A percentile compares a stretch with the other conserved stretches of the same genome.
These are phyloP conservation scores for Saccostrea glomerata DNA, from an alignment of 1,140 invertebrate species.

Conservation along the genomic window DNA sequence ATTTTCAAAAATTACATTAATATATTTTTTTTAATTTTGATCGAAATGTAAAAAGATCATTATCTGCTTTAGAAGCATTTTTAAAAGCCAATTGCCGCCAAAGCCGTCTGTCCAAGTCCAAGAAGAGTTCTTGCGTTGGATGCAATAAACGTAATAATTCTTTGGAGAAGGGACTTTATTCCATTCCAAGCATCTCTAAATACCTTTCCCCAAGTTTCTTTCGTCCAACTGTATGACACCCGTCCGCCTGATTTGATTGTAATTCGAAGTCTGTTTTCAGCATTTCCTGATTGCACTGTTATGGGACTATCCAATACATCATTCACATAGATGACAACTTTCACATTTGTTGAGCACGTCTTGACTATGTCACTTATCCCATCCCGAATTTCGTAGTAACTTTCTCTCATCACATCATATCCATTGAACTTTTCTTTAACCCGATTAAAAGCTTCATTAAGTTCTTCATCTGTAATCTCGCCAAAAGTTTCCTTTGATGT, in stretches of 20 bases:
- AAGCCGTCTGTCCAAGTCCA: not conserved
- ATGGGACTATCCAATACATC: not conserved
- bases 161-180: not conserved
- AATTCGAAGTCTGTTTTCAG: not conserved
- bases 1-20: no score
- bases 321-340: not conserved
- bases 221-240: conserved; percentile 1
- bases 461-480: not conserved
- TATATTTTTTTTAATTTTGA: not conserved
- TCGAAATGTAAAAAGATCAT: not conserved
- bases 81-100: not conserved
- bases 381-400: not conserved
- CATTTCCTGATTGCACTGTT: not conserved
- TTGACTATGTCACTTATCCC: not conserved
- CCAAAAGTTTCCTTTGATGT: not conserved
- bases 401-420: not conserved
- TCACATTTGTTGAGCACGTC: not conserved
- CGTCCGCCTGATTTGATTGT: not conserved
- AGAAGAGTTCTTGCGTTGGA: not conserved
- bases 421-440: not conserved
- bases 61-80: not conserved
- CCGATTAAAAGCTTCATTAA: not conserved
- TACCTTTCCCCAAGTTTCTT: not conserved
- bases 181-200: conserved; percentile 1
- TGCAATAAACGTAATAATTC: not conserved